Conservation (phyloP, 2,888 invertebrate species). For the Alviniconcha strummeri region DNA sequence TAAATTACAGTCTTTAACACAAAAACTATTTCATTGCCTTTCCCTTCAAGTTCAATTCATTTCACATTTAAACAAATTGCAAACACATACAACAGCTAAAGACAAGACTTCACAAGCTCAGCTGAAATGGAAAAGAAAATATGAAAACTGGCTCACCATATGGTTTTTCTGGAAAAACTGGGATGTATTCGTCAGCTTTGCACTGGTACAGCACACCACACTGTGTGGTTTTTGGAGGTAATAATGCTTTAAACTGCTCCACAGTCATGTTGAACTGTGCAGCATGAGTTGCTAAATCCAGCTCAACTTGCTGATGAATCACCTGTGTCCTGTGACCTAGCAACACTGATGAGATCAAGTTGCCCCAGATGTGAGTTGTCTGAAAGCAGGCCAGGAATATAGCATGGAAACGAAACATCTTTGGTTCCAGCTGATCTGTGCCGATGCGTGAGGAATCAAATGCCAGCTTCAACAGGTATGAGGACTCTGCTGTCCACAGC, state of each 20-base stretch:
- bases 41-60: no score
- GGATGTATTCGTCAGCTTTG: constrained; percentile 20
- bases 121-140: no score
- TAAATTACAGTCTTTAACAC: no score
- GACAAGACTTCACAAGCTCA: no score
- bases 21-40: no score
- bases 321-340: constrained; percentile 44
- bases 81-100: no score
- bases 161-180: constrained; percentile 20
- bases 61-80: no score
- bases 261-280: not conserved
- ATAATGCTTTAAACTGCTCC: not conserved
- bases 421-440: constrained; percentile 65
- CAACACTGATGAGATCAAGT: constrained; percentile 69
- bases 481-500: constrained; percentile 70
- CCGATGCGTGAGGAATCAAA: constrained; percentile 65
- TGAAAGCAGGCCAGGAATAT: constrained; percentile 72
- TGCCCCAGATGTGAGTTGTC: constrained; percentile 73
- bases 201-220: constrained; percentile 51
- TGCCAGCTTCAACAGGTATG: constrained; percentile 69
- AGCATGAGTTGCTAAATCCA: not conserved
- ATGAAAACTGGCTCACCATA: constrained; percentile 16
- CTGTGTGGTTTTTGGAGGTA: constrained; percentile 9
- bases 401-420: constrained; percentile 70
- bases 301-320: constrained; percentile 2